Evolutionary conservation across 1,140 invertebrate species (phyloP), one percentile per base, ranked within the genome.

Genomic region (Drosophila parabipectinata): DNA sequence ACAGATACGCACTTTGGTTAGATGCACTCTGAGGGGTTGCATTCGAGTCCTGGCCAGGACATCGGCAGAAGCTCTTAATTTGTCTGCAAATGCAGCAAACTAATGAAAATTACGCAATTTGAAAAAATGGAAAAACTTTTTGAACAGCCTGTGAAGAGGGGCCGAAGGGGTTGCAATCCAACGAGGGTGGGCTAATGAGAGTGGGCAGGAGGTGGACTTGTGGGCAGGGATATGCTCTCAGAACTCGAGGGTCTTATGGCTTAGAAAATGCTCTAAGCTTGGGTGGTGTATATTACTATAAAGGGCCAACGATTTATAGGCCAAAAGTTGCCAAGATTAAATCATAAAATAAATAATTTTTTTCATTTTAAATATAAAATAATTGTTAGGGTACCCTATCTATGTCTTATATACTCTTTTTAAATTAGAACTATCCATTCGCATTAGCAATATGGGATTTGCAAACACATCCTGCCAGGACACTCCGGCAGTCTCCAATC

Each of bases 81-180:
- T 88, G 79, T 72, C 83, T 60, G 83, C 79, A 87, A 78, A 87
- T 72, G 74, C 81, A 60, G 78, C 82, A 88, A 82, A 88, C 83
- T 88, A 88, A 88, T 88, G 79, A 79, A 83, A 88, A 88, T 88
- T 88, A 83, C 79, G 79, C 79, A 88, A 88, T 88, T 88, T 79
- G 72, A 88, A 87, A 76, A 82, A 82, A 69, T 69, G 64, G 45
- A 68, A 81, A 80, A 85, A 77, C 54, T 71, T 71, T 71, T 71
- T 71, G 44, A 69, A 48, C 32, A 45, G 32, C 3, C 48, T 24
- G 24, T 26, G 41, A 60, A 14, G 48, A 3, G 7, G 14, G 14
- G 21, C 47, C 47, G 51, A 41, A 8, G 8, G 30, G n/a, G 14
- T 21, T 28, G 44, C 7, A 0, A 18, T 9, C 28, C 6, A 3